Conservation (phyloP, 2,113 vertebrate species). For the Nerophis lumbriciformis region DNA sequence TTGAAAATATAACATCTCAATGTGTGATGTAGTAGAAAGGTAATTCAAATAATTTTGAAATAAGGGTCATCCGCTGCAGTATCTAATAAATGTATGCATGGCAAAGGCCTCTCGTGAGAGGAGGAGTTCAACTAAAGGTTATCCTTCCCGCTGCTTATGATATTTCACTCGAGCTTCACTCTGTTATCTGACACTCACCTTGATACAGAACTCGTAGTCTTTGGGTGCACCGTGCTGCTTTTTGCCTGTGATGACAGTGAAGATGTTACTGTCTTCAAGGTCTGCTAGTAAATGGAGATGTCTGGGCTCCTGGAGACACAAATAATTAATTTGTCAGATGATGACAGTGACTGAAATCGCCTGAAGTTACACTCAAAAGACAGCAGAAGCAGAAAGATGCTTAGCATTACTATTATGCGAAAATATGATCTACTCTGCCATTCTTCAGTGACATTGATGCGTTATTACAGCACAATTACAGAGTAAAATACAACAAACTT, state of each 20-base stretch:
- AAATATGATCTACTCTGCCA: conserved; percentile 7
- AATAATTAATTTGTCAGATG: conserved; percentile 43
- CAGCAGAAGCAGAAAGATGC: background rate
- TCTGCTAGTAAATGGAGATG: conserved; percentile 93
- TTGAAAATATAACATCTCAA: background rate
- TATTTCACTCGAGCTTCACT: conserved; percentile 15
- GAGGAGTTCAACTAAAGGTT: conserved; percentile 1
- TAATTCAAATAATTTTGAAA: background rate
- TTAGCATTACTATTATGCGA: background rate
- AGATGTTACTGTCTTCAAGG: conserved; percentile 90
- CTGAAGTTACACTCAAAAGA: conserved; percentile 17
- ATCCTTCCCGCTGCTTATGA: conserved; percentile 16
- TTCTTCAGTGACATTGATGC: background rate
- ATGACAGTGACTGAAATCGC: conserved; percentile 25
- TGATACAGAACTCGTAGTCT: conserved; percentile 92
- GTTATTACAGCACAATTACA: background rate
- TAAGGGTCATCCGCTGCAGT: background rate
- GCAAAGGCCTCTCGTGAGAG: background rate
- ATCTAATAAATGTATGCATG: background rate
- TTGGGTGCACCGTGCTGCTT: conserved; percentile 89
- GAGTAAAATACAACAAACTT: background rate
- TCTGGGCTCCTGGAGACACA: conserved; percentile 83
- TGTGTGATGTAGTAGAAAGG: background rate
- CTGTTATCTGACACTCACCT: conserved; percentile 71
- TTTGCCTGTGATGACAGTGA: conserved; percentile 81